phyloP scores from a whole-genome alignment of 2,113 vertebrate genomes.

The Martes martes region DNA sequence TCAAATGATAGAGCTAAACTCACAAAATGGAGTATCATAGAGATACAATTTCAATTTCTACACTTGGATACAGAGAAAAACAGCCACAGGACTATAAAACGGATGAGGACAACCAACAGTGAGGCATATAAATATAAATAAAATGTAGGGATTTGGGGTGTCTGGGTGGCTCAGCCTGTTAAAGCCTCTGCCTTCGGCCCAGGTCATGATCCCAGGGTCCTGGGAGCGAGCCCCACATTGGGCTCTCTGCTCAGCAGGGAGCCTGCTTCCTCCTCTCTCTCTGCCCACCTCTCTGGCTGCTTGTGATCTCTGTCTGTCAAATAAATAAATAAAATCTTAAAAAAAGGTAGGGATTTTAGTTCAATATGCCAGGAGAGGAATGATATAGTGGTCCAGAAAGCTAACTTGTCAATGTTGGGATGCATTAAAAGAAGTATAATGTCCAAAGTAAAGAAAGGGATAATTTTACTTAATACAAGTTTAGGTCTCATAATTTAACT shows the following conservation, averaged over 20 bases:
- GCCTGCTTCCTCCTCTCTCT: no score
- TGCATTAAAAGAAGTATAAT: not conserved
- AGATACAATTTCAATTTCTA: not conserved
- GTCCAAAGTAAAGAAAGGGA: not conserved
- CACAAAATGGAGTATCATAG: not conserved
- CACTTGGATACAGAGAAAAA: not conserved
- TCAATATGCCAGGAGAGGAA: not conserved
- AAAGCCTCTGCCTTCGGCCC: no score
- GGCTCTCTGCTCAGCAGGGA: no score
- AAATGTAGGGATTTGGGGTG: not conserved
- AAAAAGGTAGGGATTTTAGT: not conserved
- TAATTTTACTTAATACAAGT: not conserved
- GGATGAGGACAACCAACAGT: not conserved
- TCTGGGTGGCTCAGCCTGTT: no score
- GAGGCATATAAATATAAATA: not conserved
- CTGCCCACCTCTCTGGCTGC: no score
- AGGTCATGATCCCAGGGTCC: no score
- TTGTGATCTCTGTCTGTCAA: no score
- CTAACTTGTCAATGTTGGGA: not conserved
- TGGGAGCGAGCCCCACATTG: no score
- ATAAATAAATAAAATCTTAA: no score
- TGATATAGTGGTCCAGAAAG: not conserved
- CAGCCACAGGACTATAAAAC: not conserved
- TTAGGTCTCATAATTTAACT: not conserved
- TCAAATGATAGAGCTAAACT: not conserved